A percentile compares a stretch with the other conserved stretches of the same genome.
These are phyloP conservation scores for Callimorpha dominula DNA, from an alignment of 2,888 invertebrate species.

Conservation along the genomic window DNA sequence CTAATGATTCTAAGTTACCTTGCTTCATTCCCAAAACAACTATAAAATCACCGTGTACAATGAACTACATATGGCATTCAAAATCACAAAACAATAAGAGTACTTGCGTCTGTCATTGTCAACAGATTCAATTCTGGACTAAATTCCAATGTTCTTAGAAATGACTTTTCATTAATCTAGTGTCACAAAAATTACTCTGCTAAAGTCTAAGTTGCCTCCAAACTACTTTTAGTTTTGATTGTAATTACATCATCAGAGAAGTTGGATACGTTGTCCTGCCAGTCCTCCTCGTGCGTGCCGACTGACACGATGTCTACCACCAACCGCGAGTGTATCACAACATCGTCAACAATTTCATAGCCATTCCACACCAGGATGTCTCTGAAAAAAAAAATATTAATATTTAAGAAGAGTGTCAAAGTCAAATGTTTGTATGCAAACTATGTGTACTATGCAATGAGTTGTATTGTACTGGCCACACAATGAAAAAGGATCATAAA, in stretches of 20 bases:
- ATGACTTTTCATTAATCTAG: not conserved
- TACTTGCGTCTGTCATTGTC: not conserved
- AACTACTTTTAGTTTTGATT: slow-evolving; percentile 25
- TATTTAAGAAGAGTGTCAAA: too few relatives aligned
- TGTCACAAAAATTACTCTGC: not conserved
- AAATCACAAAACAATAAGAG: not conserved
- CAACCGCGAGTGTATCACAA: slow-evolving; percentile 69
- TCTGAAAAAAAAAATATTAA: slow-evolving; percentile 55
- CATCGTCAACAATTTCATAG: slow-evolving; percentile 69
- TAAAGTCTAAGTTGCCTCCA: slow-evolving; percentile 15
- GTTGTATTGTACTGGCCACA: too few relatives aligned
- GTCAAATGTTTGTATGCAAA: too few relatives aligned
- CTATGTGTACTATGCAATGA: too few relatives aligned
- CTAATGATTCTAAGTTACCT: too few relatives aligned
- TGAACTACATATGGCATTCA: too few relatives aligned
- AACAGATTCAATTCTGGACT: not conserved
- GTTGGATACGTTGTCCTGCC: slow-evolving; percentile 64
- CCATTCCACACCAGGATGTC: slow-evolving; percentile 81
- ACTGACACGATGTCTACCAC: slow-evolving; percentile 60
- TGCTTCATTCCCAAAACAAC: too few relatives aligned
- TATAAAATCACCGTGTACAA: too few relatives aligned
- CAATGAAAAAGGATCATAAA: too few relatives aligned
- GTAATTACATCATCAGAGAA: slow-evolving; percentile 76
- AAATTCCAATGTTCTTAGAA: not conserved
- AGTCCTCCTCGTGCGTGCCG: slow-evolving; percentile 63